phyloP scores from a whole-genome alignment of 2,888 invertebrate genomes.

The Zygothrica quintamaculata region DNA sequence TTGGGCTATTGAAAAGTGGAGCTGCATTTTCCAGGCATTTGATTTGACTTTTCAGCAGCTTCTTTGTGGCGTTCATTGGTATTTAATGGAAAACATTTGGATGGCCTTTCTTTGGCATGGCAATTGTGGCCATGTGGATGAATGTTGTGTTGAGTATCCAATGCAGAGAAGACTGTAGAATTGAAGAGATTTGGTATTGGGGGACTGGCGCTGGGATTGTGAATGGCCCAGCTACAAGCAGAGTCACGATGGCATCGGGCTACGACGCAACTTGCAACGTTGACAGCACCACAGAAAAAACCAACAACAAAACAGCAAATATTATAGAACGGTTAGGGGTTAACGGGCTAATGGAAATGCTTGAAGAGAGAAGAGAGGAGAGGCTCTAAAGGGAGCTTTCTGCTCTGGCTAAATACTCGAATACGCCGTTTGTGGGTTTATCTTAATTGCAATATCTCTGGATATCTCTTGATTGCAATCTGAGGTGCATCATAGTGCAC shows the following conservation, averaged over 20 bases:
- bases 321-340: constrained; percentile 53
- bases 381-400: not conserved
- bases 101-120: constrained; percentile 44
- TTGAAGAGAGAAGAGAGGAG: not conserved
- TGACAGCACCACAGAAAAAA: constrained; percentile 42
- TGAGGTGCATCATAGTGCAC: constrained; percentile 71
- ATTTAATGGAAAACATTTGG: constrained; percentile 34
- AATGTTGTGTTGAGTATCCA: not conserved
- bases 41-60: constrained; percentile 31
- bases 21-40: not conserved
- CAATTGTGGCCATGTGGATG: constrained; percentile 21
- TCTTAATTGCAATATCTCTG: constrained; percentile 77
- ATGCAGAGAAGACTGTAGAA: not conserved
- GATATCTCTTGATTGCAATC: constrained; percentile 74
- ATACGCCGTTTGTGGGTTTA: constrained; percentile 63
- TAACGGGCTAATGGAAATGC: constrained; percentile 23
- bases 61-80: constrained; percentile 31
- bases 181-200: not conserved
- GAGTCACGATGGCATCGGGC: constrained; percentile 54
- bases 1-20: not conserved
- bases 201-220: constrained; percentile 3
- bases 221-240: constrained; percentile 3
- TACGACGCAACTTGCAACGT: constrained; percentile 38
- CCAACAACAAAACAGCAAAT: constrained; percentile 23
- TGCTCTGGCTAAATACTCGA: constrained; percentile 48